Base-by-base conservation (phyloP, 2,888 invertebrate species). In the Minunthozetes semirufus region DNA sequence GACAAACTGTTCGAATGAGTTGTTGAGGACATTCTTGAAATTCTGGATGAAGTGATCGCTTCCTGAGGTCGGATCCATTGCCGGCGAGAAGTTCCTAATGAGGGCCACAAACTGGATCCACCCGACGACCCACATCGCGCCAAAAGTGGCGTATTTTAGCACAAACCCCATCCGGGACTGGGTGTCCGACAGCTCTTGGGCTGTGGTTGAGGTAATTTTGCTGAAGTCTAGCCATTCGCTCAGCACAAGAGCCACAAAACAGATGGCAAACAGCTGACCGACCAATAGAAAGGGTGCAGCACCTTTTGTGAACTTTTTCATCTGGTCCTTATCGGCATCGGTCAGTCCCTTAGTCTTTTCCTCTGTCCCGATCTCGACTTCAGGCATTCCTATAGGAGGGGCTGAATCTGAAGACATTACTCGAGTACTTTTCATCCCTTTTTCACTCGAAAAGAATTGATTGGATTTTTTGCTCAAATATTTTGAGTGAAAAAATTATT, bases 1-100 rank as follows among this genome's bases (percentile, higher is more conserved):
- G 5, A 76, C 17, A 17, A 76, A 73, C 53, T 74, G 74, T 48
- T 76, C 76, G 13, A 76, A 19, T 15, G 68, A 70, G 50, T 76
- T 76, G 2, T 42, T 71, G 4, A 75, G 72, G 42, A 71, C 46
- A 29, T 74, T 76, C 46, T 72, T 74, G 6, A 29, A 25, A 1
- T 13, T 19, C 17, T 29, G 17, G 0, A 72, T 22, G 9, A n/a
- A 8, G 0, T 71, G 17, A 17, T 76, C 76, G 38, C n/a, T 29
- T 0, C 72, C 75, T 1, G 72, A 25, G 17, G 61, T 27, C 22
- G 75, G 75, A 53, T 75, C 59, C 8, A 75, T 50, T 8, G 75
- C 75, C 17, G 61, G 48, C 9, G 72, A 59, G 0, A 19, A 3
- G 22, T 50, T 2, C 25, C 74, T 19, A 11, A 38, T 19, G 27